Evolutionary conservation across 2,113 vertebrate species (phyloP).

Genomic region (Ailurus styani): DNA sequence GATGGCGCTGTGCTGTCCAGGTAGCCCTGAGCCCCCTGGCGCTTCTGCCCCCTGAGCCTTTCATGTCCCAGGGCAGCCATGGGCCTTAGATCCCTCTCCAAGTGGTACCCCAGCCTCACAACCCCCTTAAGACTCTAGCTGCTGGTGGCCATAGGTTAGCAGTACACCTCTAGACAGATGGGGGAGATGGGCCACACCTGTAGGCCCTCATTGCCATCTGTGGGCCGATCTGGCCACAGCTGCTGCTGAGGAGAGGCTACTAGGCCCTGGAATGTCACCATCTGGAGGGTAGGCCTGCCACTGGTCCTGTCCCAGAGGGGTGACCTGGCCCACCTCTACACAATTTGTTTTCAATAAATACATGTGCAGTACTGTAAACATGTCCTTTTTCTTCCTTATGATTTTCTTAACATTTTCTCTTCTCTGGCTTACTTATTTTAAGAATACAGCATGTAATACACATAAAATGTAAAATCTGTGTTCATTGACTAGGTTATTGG

Average conservation of each 20-base stretch:
- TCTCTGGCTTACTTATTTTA: neutral
- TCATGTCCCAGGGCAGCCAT: neutral
- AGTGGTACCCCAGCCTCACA: neutral
- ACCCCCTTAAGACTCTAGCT: neutral
- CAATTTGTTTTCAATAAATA: neutral
- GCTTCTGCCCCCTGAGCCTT: neutral
- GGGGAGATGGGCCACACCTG: neutral
- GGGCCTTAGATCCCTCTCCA: neutral
- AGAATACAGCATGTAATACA: neutral
- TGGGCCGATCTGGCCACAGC: neutral
- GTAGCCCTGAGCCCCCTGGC: neutral
- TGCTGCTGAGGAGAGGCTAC: neutral
- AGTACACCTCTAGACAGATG: neutral
- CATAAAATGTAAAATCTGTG: neutral
- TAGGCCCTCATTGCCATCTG: neutral
- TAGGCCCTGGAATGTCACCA: neutral
- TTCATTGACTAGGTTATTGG: neutral
- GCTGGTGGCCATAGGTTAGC: neutral
- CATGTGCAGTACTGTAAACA: neutral
- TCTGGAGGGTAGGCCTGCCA: neutral
- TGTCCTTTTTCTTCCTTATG: neutral
- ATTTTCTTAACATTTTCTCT: neutral
- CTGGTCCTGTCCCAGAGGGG: neutral
- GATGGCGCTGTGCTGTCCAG: neutral
- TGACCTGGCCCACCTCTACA: neutral